Base-by-base conservation (phyloP, 2,888 invertebrate species). In the Chrysopilus asiliformis region DNA sequence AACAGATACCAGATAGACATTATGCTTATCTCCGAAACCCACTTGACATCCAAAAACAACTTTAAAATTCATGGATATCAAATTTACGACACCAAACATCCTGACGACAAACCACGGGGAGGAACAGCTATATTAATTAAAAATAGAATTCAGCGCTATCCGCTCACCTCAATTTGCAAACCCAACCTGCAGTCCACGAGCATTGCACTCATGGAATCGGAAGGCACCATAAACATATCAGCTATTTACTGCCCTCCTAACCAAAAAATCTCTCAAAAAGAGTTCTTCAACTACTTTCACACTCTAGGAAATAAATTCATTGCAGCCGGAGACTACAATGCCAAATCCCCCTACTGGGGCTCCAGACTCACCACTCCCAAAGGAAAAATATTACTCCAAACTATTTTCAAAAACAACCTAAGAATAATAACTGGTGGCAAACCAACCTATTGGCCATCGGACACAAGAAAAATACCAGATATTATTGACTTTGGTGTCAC, bases 161-260 rank as follows among this genome's bases (percentile, higher is more conserved):
- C 13, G 10, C n/a, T 29, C 2, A 15, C 13, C n/a, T 4, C 15
- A 14, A 20, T 15, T 14, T 10, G 30, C 8, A 19, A 13, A 15
- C 17, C 29, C 18, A 15, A 28, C 24, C 12, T 36, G 4, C 36
- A 36, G 22, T n/a, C 28, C 15, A 36, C 30, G 10, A 15, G n/a
- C 9, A 32, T 32, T 20, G 13, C 14, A 13, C 10, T 32, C 3
- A 8, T 20, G n/a, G n/a, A 18, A 19, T 18, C 8, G 7, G 10
- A 13, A 6, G 13, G n/a, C 10, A n/a, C 9, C 5, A 9, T 31
- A 4, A n/a, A 9, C 9, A n/a, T 32, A 13, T 17, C 32, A 13
- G 36, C 20, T 12, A 32, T 26, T n/a, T 32, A 37, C 12, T 37
- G 32, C 22, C 32, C 25, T 4, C 36, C 32, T n/a, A 32, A 32